Base-by-base conservation (phyloP, 2,113 vertebrate species). In the Amphilophus citrinellus region DNA sequence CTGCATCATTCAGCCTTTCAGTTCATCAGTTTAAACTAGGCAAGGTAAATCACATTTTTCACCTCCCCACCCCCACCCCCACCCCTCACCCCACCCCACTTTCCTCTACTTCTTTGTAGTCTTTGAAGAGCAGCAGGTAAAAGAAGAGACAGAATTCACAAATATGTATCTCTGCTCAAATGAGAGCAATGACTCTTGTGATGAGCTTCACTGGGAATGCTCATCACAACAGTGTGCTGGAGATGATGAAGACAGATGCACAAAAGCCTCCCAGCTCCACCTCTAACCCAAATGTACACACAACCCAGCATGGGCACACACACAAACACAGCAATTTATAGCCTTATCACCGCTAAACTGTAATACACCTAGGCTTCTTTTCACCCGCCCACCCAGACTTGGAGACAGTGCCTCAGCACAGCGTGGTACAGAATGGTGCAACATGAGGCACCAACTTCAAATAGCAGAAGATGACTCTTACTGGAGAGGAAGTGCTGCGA, bases 401-500 rank as follows among this genome's bases (percentile, higher is more conserved):
- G 24, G 37, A 78, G 66, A 68, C 6, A 11, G 32, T 63, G 62
- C 61, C 57, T 80, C 68, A 66, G 68, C 90, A 82, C 79, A 87
- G 82, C 44, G 13, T 47, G 78, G 57, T 59, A 68, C 82, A 84
- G 76, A 71, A 22, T 66, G 84, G 59, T 53, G 63, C 47, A 60
- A 80, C 84, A 62, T 47, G 65, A 86, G 82, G 37, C 39, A 77
- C 44, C 10, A 47, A 79, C 86, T 90, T 93, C 88, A 92, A 90
- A 87, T 37, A 79, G 76, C n/a, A 81, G 82, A 62, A 61, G 61
- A 87, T 60, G 30, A 35, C 60, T 95, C 97, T 87, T 97, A 99
- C 98, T 97, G 86, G 98, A 99, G 4, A 99, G 97, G 91, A 99
- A 99, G 92, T 99, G 98, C 90, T 99, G 98, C 79, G 98, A 99